Evolutionary conservation across 2,888 invertebrate genomes (phyloP), one percentile per base, ranked within the genome.

Genomic region (Epinotia demarniana): DNA sequence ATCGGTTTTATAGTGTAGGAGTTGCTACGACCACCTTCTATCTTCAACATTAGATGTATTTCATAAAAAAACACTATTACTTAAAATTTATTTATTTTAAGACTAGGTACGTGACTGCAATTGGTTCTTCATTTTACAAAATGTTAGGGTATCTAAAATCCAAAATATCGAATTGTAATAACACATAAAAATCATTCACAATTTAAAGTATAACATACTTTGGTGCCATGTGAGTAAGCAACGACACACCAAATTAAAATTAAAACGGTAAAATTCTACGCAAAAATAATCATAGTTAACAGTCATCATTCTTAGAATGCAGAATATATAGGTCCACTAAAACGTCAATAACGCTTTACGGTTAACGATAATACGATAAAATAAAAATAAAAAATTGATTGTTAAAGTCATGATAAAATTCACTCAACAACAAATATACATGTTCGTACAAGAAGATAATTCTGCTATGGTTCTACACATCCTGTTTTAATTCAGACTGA

Each of bases 131-230:
- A 49, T 16, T 49, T 49, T 49, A 13, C 46, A 49, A 13, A 12
- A 49, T 49, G 16, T 43, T 43, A 43, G 12, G 33, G 33, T 8
- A 8, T 33, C 33, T 43, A 43, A 43, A 43, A 43, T 43, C 43
- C 12, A 46, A 2, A 46, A 46, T 46, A 46, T 12, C 4, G 13
- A 46, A 12, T 16, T 33, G 6, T 33, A 33, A 33, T 33, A 0
- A 33, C 33, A 33, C 33, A 33, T 33, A 33, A 33, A 6, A 33
- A 8, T 33, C 4, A 23, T 23, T 60, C 33, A 60, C 60, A 33
- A 27, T 60, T 82, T 82, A n/a, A 60, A 27, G 27, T 23, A 60
- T 33, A 8, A 60, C n/a, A 60, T 16, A 60, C 13, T 60, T 60
- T 1, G 33, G 60, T 12, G 60, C 60, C 16, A 16, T 16, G 16